phyloP scores from a whole-genome alignment of 2,888 invertebrate genomes.

The Melangyna quadrimaculata region DNA sequence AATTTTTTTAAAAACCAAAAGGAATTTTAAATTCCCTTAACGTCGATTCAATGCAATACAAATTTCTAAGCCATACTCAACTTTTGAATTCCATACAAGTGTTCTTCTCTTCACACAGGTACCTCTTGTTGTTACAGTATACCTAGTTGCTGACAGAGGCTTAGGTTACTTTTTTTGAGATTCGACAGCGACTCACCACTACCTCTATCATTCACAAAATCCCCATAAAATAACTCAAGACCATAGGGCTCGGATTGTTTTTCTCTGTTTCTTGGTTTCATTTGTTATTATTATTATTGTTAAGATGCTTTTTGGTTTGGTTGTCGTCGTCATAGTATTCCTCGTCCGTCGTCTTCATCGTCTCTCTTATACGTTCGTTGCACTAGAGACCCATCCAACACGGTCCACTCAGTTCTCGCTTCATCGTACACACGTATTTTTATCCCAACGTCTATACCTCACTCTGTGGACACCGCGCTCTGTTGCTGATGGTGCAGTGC shows the following conservation, averaged over 20 bases:
- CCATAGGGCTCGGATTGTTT: constrained; percentile 57
- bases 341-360: background rate
- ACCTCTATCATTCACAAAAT: constrained; percentile 66
- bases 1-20: background rate
- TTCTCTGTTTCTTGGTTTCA: constrained; percentile 48
- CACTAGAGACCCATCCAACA: constrained; percentile 30
- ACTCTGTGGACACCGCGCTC: constrained; percentile 40
- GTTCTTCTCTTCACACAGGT: constrained; percentile 53
- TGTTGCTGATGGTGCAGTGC: constrained; percentile 24
- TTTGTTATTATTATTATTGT: constrained; percentile 72
- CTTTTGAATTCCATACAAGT: constrained; percentile 52
- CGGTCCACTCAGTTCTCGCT: constrained; percentile 49
- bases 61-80: constrained; percentile 35
- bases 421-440: constrained; percentile 56
- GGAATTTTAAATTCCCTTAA: constrained; percentile 35
- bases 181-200: constrained; percentile 30
- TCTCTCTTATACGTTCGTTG: constrained; percentile 23
- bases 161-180: constrained; percentile 33
- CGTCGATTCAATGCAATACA: background rate
- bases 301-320: constrained; percentile 50
- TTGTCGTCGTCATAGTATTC: constrained; percentile 24
- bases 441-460: constrained; percentile 55
- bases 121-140: constrained; percentile 18
- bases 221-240: constrained; percentile 68
- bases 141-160: background rate